These are phyloP conservation scores for Ploceus nigricollis DNA, from an alignment of 2,113 vertebrate genomes.

Conservation along the genomic window DNA sequence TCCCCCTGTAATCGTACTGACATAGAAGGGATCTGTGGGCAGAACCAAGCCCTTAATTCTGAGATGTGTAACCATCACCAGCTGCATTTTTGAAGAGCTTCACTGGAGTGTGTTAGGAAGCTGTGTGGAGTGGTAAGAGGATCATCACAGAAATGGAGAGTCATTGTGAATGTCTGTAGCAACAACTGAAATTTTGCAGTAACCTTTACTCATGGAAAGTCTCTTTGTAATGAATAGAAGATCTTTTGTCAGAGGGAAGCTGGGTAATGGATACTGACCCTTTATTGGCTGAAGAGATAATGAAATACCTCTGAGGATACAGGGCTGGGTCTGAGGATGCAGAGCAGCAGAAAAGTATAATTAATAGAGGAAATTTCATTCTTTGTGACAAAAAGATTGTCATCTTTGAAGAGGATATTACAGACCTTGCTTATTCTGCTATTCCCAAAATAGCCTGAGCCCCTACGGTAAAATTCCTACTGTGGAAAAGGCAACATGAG, in stretches of 20 bases:
- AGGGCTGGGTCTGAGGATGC: neutral
- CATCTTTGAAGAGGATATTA: conserved; percentile 8
- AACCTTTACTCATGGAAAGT: neutral
- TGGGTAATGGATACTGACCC: neutral
- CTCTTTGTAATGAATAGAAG: neutral
- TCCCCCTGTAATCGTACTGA: neutral
- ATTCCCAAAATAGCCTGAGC: neutral
- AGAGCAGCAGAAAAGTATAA: neutral
- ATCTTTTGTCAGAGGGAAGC: neutral
- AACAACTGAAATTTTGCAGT: neutral
- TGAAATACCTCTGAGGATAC: neutral
- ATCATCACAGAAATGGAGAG: neutral
- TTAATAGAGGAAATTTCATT: conserved; percentile 22
- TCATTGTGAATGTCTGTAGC: neutral
- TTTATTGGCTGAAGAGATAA: neutral
- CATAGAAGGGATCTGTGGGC: neutral
- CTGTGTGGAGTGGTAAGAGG: neutral
- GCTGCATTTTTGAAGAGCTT: neutral
- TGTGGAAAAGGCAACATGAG: neutral
- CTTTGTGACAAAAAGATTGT: neutral
- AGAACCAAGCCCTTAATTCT: neutral
- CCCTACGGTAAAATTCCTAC: neutral
- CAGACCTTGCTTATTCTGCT: neutral
- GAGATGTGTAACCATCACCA: neutral
- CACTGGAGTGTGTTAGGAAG: neutral